A percentile compares a stretch with the other conserved stretches of the same genome.
Evolutionary conservation across 2,113 vertebrate species (phyloP).

Genomic region (Telmatochromis bifrenatus): DNA sequence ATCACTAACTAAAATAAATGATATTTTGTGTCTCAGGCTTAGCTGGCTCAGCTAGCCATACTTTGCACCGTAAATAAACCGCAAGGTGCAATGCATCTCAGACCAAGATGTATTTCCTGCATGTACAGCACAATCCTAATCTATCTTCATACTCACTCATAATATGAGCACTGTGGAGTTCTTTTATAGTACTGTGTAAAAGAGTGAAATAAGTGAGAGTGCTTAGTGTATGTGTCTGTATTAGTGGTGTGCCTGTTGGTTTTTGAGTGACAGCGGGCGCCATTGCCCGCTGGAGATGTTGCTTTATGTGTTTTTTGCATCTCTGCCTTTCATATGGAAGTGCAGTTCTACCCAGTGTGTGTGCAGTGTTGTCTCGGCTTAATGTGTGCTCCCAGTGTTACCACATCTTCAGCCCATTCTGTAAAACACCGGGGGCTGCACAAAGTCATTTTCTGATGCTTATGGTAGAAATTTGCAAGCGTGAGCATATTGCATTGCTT

Average conservation of each 20-base stretch:
- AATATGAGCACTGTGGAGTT: background rate
- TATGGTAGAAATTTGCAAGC: conserved; percentile 25
- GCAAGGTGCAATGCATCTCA: conserved; percentile 32
- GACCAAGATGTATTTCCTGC: conserved; percentile 56
- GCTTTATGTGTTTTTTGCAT: background rate
- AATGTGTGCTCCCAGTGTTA: background rate
- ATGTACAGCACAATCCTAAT: conserved; percentile 44
- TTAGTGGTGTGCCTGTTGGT: background rate
- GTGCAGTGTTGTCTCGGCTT: background rate
- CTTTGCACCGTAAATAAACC: conserved; percentile 45
- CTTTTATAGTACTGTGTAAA: background rate
- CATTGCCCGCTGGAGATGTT: background rate
- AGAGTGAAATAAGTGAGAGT: background rate
- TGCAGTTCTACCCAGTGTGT: background rate
- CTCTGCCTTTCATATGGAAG: background rate
- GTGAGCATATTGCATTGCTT: conserved; percentile 30
- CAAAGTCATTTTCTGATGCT: conserved; percentile 18
- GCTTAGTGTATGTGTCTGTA: background rate
- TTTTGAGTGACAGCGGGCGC: background rate
- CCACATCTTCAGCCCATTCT: background rate
- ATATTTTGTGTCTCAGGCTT: conserved; percentile 37
- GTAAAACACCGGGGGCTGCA: background rate
- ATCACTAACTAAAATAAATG: conserved; percentile 61
- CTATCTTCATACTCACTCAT: conserved; percentile 42
- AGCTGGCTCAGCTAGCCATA: conserved; percentile 43